These are phyloP conservation scores for Pseudorhiza aurosa DNA, from an alignment of 30 jellyfish, hydroid and myxozoan genomes.

Conservation along the genomic window DNA sequence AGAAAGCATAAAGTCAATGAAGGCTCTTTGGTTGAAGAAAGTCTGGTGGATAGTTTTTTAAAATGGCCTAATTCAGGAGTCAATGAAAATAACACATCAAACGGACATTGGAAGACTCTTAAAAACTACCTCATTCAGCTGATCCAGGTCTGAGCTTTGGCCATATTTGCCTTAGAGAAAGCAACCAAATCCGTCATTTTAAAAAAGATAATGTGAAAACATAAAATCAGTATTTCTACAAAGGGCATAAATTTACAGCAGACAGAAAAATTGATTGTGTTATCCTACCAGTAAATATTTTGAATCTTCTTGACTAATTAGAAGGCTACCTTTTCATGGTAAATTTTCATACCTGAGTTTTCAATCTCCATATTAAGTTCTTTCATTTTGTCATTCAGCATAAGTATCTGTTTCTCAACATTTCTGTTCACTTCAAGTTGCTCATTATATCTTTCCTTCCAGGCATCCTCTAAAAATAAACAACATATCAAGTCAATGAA, in stretches of 20 bases:
- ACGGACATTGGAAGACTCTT: neutral
- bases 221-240: too few relatives aligned
- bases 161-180: slow-evolving; percentile 2
- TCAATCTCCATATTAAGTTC: slow-evolving; percentile 51
- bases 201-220: too few relatives aligned
- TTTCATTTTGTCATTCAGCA: slow-evolving; percentile 66
- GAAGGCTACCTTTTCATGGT: too few relatives aligned
- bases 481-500: neutral
- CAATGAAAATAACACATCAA: neutral
- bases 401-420: slow-evolving; percentile 39
- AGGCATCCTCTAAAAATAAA: slow-evolving; percentile 57
- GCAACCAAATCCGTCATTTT: neutral
- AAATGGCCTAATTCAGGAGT: too few relatives aligned
- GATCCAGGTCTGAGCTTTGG: slow-evolving; percentile 42
- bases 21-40: neutral
- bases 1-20: neutral
- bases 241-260: too few relatives aligned
- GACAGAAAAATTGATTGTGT: too few relatives aligned
- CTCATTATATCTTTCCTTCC: slow-evolving; percentile 60
- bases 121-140: slow-evolving; percentile 30
- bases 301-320: too few relatives aligned
- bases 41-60: too few relatives aligned
- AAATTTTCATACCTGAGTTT: slow-evolving; percentile 8
- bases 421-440: slow-evolving; percentile 64
- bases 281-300: too few relatives aligned